These are phyloP conservation scores for Rhyacichthys aspro DNA, from an alignment of 2,797 vertebrate genomes.

Conservation along the genomic window DNA sequence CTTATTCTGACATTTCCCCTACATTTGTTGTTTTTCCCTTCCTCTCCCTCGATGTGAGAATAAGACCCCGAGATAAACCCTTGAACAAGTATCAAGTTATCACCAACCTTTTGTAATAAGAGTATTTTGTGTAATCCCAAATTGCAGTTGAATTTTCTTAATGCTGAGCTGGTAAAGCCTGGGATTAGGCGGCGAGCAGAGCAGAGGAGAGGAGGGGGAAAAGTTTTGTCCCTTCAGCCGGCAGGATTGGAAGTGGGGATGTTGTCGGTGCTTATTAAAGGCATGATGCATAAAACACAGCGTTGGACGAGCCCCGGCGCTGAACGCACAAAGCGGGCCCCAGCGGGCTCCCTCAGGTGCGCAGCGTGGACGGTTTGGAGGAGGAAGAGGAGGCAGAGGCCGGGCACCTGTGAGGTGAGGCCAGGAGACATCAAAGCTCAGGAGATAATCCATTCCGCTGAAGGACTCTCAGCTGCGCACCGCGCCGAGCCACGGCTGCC, in stretches of 20 bases:
- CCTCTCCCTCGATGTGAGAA: constrained; percentile 52
- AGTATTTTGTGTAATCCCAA: constrained; percentile 94
- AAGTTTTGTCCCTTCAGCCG: constrained; percentile 81
- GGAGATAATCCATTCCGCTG: constrained; percentile 66
- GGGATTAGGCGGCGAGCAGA: constrained; percentile 85
- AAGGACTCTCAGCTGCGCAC: constrained; percentile 57
- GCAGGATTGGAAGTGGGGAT: constrained; percentile 78
- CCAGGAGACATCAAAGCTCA: constrained; percentile 72
- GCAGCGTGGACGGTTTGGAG: constrained; percentile 34
- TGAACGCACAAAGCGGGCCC: constrained; percentile 32
- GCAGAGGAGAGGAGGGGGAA: constrained; percentile 82
- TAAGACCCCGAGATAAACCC: constrained; percentile 77
- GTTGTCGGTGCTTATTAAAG: constrained; percentile 84
- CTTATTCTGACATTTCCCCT: constrained; percentile 64
- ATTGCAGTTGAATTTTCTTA: constrained; percentile 89
- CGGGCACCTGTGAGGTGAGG: constrained; percentile 77
- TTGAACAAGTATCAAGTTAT: constrained; percentile 84
- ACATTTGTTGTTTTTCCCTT: constrained; percentile 61
- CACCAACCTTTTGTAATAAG: constrained; percentile 84
- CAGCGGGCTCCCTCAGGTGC: constrained; percentile 62
- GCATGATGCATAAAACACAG: constrained; percentile 76
- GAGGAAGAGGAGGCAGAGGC: constrained; percentile 46
- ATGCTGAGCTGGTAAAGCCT: constrained; percentile 89
- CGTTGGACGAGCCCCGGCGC: constrained; percentile 53
- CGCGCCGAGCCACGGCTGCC: constrained; percentile 35